Percentiles rank a stretch among this genome's conserved stretches.
phyloP scores from a whole-genome alignment of 2,113 vertebrate species.

The Oxyura jamaicensis region DNA sequence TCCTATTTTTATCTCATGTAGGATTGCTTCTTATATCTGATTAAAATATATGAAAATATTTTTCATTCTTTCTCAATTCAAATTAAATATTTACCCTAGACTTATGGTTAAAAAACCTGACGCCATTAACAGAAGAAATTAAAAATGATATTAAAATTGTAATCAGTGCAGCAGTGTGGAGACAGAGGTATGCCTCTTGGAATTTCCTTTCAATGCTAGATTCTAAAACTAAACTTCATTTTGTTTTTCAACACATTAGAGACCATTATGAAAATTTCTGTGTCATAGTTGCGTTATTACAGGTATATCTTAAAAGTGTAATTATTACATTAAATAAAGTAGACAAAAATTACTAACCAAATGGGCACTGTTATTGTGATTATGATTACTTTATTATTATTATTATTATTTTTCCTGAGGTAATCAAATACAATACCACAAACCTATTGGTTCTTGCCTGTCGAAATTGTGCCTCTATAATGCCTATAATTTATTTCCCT shows the following conservation, averaged over 20 bases:
- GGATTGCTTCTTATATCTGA: not conserved
- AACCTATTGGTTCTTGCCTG: not conserved
- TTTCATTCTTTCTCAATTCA: not conserved
- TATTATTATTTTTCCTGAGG: not conserved
- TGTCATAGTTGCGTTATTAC: not conserved
- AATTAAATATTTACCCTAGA: not conserved
- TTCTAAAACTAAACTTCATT: not conserved
- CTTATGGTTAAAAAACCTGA: not conserved
- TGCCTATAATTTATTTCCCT: not conserved
- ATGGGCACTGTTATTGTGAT: not conserved
- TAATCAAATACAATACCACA: not conserved
- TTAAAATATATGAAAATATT: not conserved
- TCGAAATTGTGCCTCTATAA: not conserved
- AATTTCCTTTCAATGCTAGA: not conserved
- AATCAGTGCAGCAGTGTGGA: not conserved
- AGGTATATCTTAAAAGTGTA: not conserved
- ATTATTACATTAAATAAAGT: not conserved
- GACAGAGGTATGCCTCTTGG: not conserved
- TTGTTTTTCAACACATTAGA: not conserved
- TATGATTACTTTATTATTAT: not conserved
- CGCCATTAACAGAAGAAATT: not conserved
- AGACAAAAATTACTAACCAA: not conserved
- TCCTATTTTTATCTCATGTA: not conserved
- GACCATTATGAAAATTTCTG: not conserved
- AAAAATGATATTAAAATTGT: not conserved